phyloP scores from a whole-genome alignment of 2,113 vertebrate genomes.

The Mormyrus lacerda region DNA sequence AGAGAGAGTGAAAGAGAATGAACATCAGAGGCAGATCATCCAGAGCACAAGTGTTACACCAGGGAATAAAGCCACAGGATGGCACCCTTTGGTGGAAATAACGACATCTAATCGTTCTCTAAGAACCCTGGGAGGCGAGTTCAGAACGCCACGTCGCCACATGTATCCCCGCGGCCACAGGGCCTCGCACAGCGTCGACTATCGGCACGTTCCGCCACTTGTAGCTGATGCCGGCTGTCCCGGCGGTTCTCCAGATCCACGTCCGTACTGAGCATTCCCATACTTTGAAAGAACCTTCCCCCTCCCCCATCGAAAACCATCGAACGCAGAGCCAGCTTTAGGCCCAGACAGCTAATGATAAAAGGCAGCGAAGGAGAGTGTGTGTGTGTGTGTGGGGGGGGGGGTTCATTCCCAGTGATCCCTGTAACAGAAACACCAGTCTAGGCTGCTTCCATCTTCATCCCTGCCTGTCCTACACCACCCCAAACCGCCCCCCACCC shows the following conservation, averaged over 20 bases:
- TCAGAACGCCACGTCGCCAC: neutral
- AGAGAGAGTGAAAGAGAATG: constrained; percentile 28
- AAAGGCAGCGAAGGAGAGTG: neutral
- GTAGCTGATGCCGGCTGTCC: neutral
- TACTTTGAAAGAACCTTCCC: neutral
- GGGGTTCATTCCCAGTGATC: constrained; percentile 12
- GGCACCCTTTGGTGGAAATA: neutral
- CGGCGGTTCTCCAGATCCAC: neutral
- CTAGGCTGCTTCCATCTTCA: constrained; percentile 11
- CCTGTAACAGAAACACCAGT: constrained; percentile 16
- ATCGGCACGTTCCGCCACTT: neutral
- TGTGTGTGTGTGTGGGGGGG: too few relatives aligned
- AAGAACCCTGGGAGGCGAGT: neutral
- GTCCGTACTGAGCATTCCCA: neutral
- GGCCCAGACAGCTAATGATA: neutral
- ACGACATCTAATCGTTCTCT: neutral
- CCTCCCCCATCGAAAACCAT: neutral
- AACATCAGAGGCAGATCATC: constrained; percentile 34
- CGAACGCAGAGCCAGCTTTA: neutral
- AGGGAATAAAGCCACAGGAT: neutral
- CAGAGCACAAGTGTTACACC: constrained; percentile 29
- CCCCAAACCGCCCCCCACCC: constrained; percentile 26
- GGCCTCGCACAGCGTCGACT: neutral
- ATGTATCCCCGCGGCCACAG: neutral
- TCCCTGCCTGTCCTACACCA: constrained; percentile 26